Conservation (phyloP, 1,140 invertebrate genomes). For the Formica selysi region DNA sequence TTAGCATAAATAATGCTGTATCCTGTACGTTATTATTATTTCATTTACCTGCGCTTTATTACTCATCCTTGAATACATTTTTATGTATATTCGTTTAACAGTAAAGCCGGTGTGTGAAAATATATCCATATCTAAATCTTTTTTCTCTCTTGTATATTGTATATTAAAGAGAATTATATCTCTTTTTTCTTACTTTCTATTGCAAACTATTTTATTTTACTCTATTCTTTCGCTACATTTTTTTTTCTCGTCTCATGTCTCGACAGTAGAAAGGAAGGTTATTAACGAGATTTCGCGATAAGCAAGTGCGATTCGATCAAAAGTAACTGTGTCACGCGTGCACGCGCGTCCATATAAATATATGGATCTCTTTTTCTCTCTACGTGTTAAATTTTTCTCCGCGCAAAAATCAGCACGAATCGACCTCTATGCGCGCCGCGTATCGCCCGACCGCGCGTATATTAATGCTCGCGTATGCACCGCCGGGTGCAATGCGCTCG, state of each 20-base stretch:
- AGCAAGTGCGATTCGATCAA: constrained; percentile 67
- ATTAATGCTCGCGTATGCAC: constrained; percentile 74
- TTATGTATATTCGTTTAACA: not conserved
- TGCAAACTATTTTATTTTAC: not conserved
- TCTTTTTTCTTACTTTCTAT: not conserved
- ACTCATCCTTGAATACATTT: not conserved
- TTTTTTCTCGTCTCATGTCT: constrained; percentile 24
- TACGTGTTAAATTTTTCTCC: constrained; percentile 73
- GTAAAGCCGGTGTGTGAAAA: not conserved
- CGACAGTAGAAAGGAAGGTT: constrained; percentile 65
- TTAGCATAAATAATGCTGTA: not conserved
- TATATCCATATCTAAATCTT: not conserved
- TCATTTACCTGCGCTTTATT: not conserved
- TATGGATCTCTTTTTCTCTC: not conserved
- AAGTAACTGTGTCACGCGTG: constrained; percentile 66
- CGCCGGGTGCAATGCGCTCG: constrained; percentile 67
- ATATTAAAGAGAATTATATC: not conserved
- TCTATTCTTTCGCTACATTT: not conserved
- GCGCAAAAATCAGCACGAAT: constrained; percentile 77
- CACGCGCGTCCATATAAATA: constrained; percentile 60
- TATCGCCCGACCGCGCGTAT: constrained; percentile 61
- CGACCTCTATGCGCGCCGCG: constrained; percentile 73
- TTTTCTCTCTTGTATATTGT: not conserved
- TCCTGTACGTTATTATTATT: not conserved
- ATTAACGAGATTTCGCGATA: constrained; percentile 74